phyloP scores from a whole-genome alignment of 2,113 vertebrate species.

The Solea senegalensis region DNA sequence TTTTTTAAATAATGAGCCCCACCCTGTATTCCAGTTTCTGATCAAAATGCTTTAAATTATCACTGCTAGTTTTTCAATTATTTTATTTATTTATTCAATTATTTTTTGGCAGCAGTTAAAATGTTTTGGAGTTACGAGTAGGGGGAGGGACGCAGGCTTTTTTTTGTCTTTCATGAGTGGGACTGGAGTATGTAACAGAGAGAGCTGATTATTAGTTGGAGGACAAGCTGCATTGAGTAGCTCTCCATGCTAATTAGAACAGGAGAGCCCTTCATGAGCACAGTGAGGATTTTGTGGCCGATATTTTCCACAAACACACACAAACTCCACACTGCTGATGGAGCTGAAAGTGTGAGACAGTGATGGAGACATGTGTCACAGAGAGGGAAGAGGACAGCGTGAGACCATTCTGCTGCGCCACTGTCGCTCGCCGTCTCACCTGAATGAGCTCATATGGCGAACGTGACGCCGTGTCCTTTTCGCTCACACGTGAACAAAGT shows the following conservation, averaged over 20 bases:
- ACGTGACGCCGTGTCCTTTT: slow-evolving; percentile 11
- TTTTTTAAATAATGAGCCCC: too few species aligned
- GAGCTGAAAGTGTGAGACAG: slow-evolving; percentile 11
- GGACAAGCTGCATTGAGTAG: slow-evolving; percentile 28
- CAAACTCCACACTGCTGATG: slow-evolving; percentile 17
- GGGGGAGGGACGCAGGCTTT: too few species aligned
- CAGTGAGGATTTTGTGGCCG: slow-evolving; percentile 42
- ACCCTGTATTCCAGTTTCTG: too few species aligned
- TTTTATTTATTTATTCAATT: too few species aligned
- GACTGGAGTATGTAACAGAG: background rate
- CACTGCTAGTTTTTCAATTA: too few species aligned
- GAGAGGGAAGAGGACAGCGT: slow-evolving; percentile 19
- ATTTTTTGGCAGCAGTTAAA: too few species aligned
- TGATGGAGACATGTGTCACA: background rate
- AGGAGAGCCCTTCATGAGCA: slow-evolving; percentile 54
- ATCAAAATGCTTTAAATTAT: too few species aligned
- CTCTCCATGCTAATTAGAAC: slow-evolving; percentile 59
- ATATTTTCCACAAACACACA: slow-evolving; percentile 20
- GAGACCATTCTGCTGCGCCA: slow-evolving; percentile 15
- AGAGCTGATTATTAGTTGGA: slow-evolving; percentile 17
- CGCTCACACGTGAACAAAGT: slow-evolving; percentile 16
- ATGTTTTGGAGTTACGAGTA: too few species aligned
- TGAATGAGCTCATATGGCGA: slow-evolving; percentile 27
- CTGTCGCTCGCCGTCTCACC: background rate
- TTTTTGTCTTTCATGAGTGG: too few species aligned